Evolutionary conservation across 2,888 invertebrate genomes (phyloP), one percentile per base, ranked within the genome.

Genomic region (Meteorus cinctellus): DNA sequence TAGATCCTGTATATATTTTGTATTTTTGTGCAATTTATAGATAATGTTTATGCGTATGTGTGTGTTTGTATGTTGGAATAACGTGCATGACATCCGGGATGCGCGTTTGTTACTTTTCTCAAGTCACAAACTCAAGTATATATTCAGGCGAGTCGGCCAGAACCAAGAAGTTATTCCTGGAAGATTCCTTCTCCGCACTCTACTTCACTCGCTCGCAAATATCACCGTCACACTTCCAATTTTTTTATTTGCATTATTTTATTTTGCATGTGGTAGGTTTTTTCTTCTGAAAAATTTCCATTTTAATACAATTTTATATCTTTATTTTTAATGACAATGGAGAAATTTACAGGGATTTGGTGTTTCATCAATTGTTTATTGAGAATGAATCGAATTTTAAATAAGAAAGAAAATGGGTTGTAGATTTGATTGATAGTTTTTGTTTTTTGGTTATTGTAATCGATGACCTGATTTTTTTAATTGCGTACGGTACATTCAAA

Each of bases 161-260:
- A 77, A 77, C 77, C 77, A 75, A 78, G 67, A 77, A 78, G 78
- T 77, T 80, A 80, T 80, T 80, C 79, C 76, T 73, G 77, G 80
- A 77, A 76, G 74, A 48, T 55, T 55, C 65, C 51, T 68, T 74
- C 59, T 19, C 45, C 27, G 60, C 55, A 69, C 66, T 75, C 36
- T 62, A 71, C 60, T 72, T 77, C 45, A 34, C 48, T 19, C 36
- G 29, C 27, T 41, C 34, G n/a, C 41, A 34, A 34, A 34, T 34
- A 31, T 68, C 31, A 62, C 55, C 48, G 27, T 60, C 60, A 73
- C 55, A 48, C 45, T 27, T 16, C 31, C 3, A 4, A 34, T 34
- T 63, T 63, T 34, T 70, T 55, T 29, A 31, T 55, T 51, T 24
- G 3, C 27, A 27, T 68, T 68, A 45, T 27, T 67, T 29, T 69